Evolutionary conservation across 2,888 invertebrate species (phyloP), one percentile per base, ranked within the genome.

Genomic region (Petrolisthes cinctipes): DNA sequence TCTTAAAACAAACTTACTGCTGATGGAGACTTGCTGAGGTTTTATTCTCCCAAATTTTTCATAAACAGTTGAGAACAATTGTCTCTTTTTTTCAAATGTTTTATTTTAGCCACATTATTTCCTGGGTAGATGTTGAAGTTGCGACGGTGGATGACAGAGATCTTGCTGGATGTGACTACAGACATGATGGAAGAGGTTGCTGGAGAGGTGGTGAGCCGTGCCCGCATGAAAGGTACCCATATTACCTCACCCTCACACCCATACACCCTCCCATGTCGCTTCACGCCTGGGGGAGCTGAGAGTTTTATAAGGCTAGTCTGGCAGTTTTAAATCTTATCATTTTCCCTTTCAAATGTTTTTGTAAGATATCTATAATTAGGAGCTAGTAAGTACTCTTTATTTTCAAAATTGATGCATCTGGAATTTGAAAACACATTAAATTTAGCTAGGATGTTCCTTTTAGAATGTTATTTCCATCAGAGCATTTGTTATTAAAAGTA

Each of bases 151-250:
- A 94, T 99, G 93, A 99, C 99, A 57, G 98, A 98, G 94, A 96
- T 99, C 92, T 95, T 99, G 90, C 94, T 99, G 92, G 97, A 97
- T 93, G 98, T 98, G 92, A 99, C 99, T 53, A 97, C 96, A 93
- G 95, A 96, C 93, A 97, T 98, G 94, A 97, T 99, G 92, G 94
- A 95, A 92, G 94, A 94, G 92, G 95, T 98, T 92, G 97, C 97
- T 93, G 95, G 95, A 93, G 97, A 98, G 94, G 96, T 97, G 93
- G 94, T 96, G 93, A 95, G 95, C 94, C 96, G 95, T 94, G 95
- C 95, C 20, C 88, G 89, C 76, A 88, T 68, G 76, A 90, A 89
- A 90, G 90, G 90, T 90, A 89, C 82, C 56, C 37, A 37, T 37
- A 37, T 37, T 37, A 37, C 68, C 6, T 71, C n/a, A n/a, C 71